Percentiles rank a stretch among this genome's conserved stretches.
Conservation (phyloP, 2,113 vertebrate genomes). For the Chauna torquata region DNA sequence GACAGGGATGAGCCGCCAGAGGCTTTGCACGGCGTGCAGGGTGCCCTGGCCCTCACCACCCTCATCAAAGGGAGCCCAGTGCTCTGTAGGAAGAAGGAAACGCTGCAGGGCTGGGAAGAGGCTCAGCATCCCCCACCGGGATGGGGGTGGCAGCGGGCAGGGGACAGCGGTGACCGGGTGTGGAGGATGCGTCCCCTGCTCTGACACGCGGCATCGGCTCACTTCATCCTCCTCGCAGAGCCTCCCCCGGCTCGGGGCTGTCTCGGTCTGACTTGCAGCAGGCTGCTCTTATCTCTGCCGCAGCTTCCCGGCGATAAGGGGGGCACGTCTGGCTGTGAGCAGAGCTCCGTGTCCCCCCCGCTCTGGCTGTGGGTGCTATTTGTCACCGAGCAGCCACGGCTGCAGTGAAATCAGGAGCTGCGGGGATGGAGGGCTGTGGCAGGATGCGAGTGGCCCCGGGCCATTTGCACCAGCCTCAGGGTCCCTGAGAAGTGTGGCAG, state of each 20-base stretch:
- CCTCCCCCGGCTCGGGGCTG: not conserved
- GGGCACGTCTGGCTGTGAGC: not conserved
- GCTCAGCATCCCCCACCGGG: not conserved
- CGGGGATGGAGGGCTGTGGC: not conserved
- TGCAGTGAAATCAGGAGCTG: not conserved
- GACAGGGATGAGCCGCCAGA: accelerated
- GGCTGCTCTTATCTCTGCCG: slow-evolving; percentile 34
- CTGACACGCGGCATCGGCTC: not conserved
- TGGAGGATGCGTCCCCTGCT: not conserved
- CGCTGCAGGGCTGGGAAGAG: not conserved
- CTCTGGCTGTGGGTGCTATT: not conserved
- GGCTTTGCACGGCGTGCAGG: accelerated
- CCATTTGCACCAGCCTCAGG: not conserved
- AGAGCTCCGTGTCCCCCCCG: not conserved
- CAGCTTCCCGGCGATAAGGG: slow-evolving; percentile 6
- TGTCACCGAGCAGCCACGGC: not conserved
- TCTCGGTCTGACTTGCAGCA: not conserved
- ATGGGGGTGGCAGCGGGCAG: not conserved
- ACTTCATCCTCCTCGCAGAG: accelerated
- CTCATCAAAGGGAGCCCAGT: not conserved
- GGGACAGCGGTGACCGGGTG: accelerated
- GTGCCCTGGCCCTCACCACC: not conserved
- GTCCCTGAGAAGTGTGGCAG: not conserved
- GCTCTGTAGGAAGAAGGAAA: not conserved
- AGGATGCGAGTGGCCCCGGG: not conserved